Conservation (phyloP, 2,113 vertebrate genomes). For the Catagonus wagneri region DNA sequence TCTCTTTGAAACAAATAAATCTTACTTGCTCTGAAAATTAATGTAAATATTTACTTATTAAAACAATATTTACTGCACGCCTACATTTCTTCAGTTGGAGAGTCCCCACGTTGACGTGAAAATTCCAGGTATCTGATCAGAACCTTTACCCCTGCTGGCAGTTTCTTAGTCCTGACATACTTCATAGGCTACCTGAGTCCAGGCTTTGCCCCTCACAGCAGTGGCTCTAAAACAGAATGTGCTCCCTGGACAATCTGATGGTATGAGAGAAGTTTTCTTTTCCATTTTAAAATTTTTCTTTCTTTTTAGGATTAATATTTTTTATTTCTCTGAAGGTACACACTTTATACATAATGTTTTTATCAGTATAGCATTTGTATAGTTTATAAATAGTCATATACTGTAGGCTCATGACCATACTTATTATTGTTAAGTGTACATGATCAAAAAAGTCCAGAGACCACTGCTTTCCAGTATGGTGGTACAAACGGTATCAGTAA, state of each 20-base stretch:
- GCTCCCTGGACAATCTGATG: background rate
- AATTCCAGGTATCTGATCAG: background rate
- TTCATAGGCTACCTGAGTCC: background rate
- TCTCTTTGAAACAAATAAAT: slow-evolving; percentile 42
- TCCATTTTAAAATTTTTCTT: background rate
- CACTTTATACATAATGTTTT: background rate
- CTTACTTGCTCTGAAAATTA: slow-evolving; percentile 54
- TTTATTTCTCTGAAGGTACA: background rate
- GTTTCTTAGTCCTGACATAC: background rate
- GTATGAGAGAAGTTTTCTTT: background rate
- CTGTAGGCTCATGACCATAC: background rate
- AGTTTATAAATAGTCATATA: background rate
- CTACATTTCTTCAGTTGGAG: slow-evolving; percentile 13
- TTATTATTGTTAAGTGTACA: background rate
- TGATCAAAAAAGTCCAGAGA: background rate
- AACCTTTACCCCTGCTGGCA: background rate
- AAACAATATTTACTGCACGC: background rate
- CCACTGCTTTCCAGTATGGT: background rate
- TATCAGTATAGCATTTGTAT: background rate
- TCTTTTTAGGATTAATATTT: slow-evolving; percentile 28
- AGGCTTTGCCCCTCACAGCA: background rate
- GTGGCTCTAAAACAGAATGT: background rate
- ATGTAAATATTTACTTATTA: background rate
- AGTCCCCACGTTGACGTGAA: background rate
- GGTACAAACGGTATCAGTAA: background rate